A percentile compares a stretch with the other conserved stretches of the same genome.
phyloP scores from a whole-genome alignment of 2,113 vertebrate species.

The Oriolus oriolus region DNA sequence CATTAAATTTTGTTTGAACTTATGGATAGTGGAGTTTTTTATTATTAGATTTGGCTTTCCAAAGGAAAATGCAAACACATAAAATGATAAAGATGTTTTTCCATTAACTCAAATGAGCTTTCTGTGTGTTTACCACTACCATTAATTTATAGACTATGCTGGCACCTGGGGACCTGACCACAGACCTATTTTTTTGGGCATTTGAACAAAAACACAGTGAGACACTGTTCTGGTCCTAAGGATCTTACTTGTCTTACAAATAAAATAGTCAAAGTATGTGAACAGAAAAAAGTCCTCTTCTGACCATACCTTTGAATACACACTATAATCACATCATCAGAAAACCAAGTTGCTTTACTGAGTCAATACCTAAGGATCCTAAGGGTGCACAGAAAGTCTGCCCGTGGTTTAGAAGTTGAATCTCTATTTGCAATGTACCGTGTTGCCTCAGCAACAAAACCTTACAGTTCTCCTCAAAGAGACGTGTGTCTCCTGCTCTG shows the following conservation, averaged over 20 bases:
- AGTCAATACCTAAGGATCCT: not conserved
- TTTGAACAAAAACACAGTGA: not conserved
- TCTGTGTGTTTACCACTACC: not conserved
- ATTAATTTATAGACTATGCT: not conserved
- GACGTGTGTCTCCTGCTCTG: not conserved
- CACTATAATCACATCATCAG: not conserved
- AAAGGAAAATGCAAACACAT: not conserved
- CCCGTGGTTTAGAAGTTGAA: not conserved
- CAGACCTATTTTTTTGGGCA: not conserved
- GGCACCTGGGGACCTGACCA: not conserved
- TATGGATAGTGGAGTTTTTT: not conserved
- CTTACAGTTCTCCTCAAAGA: not conserved
- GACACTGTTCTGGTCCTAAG: not conserved
- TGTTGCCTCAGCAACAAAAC: constrained; percentile 30
- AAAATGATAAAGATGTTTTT: not conserved
- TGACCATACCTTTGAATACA: not conserved
- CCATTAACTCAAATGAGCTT: not conserved
- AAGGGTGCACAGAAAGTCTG: not conserved
- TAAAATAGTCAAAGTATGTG: not conserved
- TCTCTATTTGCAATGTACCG: not conserved
- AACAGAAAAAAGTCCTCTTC: not conserved
- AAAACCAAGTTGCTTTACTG: not conserved
- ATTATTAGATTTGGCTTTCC: not conserved
- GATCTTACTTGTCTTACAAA: not conserved
- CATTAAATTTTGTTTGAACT: not conserved